A percentile compares a stretch with the other conserved stretches of the same genome.
Evolutionary conservation across 2,113 vertebrate genomes (phyloP).

Genomic region (Bettongia penicillata): DNA sequence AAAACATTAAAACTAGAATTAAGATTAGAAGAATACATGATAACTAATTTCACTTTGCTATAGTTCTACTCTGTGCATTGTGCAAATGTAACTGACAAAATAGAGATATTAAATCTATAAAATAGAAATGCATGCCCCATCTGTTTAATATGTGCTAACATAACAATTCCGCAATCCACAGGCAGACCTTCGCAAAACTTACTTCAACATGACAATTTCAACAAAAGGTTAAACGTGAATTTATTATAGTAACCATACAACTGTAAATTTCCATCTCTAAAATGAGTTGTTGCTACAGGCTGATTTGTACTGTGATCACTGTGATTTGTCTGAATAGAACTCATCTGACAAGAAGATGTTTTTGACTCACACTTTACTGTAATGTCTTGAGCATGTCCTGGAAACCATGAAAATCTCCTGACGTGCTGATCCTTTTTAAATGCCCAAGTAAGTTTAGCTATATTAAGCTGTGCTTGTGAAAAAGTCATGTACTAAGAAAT

Average conservation of each 20-base stretch:
- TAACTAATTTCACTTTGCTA: conserved; percentile 44
- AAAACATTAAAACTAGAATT: conserved; percentile 45
- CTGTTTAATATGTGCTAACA: neutral
- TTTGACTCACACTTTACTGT: neutral
- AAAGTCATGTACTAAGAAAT: neutral
- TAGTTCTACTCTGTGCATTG: conserved; percentile 35
- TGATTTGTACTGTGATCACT: conserved; percentile 10
- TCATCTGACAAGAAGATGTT: conserved; percentile 18
- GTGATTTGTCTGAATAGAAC: conserved; percentile 21
- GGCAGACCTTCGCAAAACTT: neutral
- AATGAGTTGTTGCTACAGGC: neutral
- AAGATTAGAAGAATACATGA: conserved; percentile 53
- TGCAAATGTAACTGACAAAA: conserved; percentile 26
- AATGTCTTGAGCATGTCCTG: neutral
- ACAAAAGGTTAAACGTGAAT: conserved; percentile 1
- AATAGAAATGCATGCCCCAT: neutral
- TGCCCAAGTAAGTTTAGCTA: neutral
- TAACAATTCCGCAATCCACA: neutral
- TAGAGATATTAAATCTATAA: neutral
- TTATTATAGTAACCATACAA: neutral
- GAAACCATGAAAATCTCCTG: neutral
- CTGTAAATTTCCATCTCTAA: conserved; percentile 24
- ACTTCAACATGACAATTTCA: neutral
- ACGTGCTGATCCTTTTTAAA: neutral
- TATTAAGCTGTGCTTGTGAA: neutral